These are phyloP conservation scores for Macrosoma leucophasiata DNA, from an alignment of 2,888 invertebrate species.

Conservation along the genomic window DNA sequence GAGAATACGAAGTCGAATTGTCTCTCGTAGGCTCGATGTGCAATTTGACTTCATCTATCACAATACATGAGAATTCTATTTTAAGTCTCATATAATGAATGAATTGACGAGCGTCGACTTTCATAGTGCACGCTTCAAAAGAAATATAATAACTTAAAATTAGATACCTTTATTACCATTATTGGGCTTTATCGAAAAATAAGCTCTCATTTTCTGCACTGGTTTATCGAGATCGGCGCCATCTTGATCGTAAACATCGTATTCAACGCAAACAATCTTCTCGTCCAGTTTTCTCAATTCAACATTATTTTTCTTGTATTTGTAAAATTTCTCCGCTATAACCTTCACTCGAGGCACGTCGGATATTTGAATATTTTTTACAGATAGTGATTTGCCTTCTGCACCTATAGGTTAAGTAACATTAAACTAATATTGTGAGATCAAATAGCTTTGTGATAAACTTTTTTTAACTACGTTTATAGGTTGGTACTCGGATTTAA, in stretches of 20 bases:
- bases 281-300: conserved; percentile 55
- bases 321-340: conserved; percentile 52
- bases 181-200: conserved; percentile 45
- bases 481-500: no score
- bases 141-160: no score
- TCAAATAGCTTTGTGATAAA: no score
- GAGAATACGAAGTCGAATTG: no score
- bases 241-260: conserved; percentile 39
- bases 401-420: conserved; percentile 6
- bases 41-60: no score
- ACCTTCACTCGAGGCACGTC: conserved; percentile 49
- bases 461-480: no score
- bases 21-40: no score
- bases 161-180: conserved; percentile 13
- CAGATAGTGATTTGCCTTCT: conserved; percentile 5
- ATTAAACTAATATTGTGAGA: no score
- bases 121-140: no score
- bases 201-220: conserved; percentile 49
- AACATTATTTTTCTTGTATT: conserved; percentile 45
- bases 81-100: no score
- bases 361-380: conserved; percentile 39
- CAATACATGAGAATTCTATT: no score
- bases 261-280: conserved; percentile 60
- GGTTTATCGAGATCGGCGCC: conserved; percentile 27
- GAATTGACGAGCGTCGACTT: no score